Percentiles rank a stretch among this genome's conserved stretches.
Conservation (phyloP, 2,113 vertebrate genomes). For the Scophthalmus maximus region DNA sequence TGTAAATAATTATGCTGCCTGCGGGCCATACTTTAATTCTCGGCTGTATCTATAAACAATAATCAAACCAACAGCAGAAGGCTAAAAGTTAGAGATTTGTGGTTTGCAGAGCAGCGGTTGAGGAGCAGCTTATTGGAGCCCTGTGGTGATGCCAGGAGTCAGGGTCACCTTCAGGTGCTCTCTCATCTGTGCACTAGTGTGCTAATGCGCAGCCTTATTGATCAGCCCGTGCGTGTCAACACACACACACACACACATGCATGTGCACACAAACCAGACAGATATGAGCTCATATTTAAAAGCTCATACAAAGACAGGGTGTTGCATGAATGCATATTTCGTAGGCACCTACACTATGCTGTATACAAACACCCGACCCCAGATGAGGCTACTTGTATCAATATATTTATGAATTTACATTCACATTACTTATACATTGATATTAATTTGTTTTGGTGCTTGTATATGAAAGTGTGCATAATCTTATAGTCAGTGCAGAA, state of each 20-base stretch:
- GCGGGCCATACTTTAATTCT: slow-evolving; percentile 98
- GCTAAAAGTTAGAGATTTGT: slow-evolving; percentile 88
- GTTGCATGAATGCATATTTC: neutral
- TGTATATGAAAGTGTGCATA: slow-evolving; percentile 60
- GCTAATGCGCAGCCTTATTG: slow-evolving; percentile 88
- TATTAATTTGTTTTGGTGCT: slow-evolving; percentile 79
- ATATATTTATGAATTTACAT: too few relatives aligned
- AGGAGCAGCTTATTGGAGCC: slow-evolving; percentile 84
- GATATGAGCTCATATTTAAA: slow-evolving; percentile 2
- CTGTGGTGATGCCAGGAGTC: slow-evolving; percentile 90
- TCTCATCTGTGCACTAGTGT: slow-evolving; percentile 82
- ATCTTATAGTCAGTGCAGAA: neutral
- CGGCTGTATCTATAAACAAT: slow-evolving; percentile 99
- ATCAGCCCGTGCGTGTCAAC: slow-evolving; percentile 78
- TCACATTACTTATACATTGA: too few relatives aligned
- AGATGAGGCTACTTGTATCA: neutral
- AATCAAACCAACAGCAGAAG: slow-evolving; percentile 98
- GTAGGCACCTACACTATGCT: neutral
- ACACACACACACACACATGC: slow-evolving; percentile 10
- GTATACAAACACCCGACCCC: too few relatives aligned
- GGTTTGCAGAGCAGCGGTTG: slow-evolving; percentile 86
- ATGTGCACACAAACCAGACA: slow-evolving; percentile 36
- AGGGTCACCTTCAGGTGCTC: slow-evolving; percentile 92
- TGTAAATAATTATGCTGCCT: slow-evolving; percentile 99
- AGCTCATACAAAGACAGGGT: neutral